Percentiles rank a stretch among this genome's conserved stretches.
Conservation (phyloP, 2,888 invertebrate genomes). For the Onchidella celtica region DNA sequence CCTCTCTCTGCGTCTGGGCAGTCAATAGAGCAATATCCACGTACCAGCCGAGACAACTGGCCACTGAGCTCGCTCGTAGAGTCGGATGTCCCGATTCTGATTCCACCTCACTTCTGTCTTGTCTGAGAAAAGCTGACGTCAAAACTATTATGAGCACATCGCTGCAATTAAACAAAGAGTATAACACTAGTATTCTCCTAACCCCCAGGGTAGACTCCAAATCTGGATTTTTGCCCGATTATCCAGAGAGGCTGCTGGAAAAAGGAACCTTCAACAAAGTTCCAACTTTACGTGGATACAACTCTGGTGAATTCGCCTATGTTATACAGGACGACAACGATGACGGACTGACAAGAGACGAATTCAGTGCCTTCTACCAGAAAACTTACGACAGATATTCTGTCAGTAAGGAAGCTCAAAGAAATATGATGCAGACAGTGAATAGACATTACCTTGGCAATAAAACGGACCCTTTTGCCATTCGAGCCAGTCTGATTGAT, state of each 20-base stretch:
- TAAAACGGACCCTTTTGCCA: not conserved
- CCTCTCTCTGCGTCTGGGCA: constrained; percentile 3
- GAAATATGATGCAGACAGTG: not conserved
- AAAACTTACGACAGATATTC: not conserved
- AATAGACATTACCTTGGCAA: constrained; percentile 7
- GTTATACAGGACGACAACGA: not conserved
- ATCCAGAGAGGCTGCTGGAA: constrained; percentile 17
- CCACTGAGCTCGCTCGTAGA: not conserved
- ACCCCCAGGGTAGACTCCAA: constrained; percentile 31
- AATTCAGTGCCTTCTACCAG: not conserved
- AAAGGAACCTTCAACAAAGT: constrained; percentile 31
- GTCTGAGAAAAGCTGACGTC: constrained; percentile 23
- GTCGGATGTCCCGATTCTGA: not conserved
- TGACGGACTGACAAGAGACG: constrained; percentile 8
- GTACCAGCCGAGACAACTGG: not conserved
- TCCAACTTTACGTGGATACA: constrained; percentile 32
- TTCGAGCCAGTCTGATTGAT: constrained; percentile 6
- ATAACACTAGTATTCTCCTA: not conserved
- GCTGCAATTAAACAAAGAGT: not conserved
- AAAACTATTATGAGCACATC: not conserved
- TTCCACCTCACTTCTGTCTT: not conserved
- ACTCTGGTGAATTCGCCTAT: constrained; percentile 20
- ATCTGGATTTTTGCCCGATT: constrained; percentile 43
- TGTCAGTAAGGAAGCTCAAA: not conserved
- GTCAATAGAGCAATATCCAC: not conserved